phyloP scores from a whole-genome alignment of 2,888 invertebrate genomes.

The Lasioglossum lativentre region DNA sequence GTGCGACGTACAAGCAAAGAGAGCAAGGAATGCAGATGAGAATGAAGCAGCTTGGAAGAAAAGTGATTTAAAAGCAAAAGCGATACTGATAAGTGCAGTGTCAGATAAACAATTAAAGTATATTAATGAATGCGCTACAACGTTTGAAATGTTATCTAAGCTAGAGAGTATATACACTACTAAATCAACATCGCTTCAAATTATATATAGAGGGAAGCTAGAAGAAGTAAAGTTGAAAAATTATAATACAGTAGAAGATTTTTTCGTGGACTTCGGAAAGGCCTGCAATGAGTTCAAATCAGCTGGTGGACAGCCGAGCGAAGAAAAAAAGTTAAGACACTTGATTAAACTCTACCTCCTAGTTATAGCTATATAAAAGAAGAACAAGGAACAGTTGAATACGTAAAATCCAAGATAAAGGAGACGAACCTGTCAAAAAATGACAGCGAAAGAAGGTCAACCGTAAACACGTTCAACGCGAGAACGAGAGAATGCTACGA shows the following conservation, averaged over 20 bases:
- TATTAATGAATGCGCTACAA: background rate
- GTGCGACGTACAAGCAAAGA: background rate
- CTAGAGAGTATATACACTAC: background rate
- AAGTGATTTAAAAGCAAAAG: background rate
- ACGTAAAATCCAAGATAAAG: background rate
- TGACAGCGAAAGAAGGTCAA: background rate
- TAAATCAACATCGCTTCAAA: background rate
- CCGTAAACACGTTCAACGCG: background rate
- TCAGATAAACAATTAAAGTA: background rate
- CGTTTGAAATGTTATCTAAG: background rate
- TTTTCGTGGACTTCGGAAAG: background rate
- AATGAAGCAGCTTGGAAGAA: background rate
- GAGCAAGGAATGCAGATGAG: background rate
- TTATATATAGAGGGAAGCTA: background rate
- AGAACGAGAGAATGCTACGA: background rate
- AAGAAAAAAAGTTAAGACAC: background rate
- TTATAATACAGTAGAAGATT: background rate
- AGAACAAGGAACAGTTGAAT: background rate
- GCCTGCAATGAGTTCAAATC: constrained; percentile 1
- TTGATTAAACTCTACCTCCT: background rate
- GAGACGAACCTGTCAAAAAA: background rate
- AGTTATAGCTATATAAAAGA: background rate
- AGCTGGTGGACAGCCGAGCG: constrained; percentile 1
- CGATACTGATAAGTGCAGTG: background rate
- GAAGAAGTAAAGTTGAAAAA: background rate